Conservation (phyloP, 2,797 vertebrate genomes). For the Melanotaenia trifasciata region DNA sequence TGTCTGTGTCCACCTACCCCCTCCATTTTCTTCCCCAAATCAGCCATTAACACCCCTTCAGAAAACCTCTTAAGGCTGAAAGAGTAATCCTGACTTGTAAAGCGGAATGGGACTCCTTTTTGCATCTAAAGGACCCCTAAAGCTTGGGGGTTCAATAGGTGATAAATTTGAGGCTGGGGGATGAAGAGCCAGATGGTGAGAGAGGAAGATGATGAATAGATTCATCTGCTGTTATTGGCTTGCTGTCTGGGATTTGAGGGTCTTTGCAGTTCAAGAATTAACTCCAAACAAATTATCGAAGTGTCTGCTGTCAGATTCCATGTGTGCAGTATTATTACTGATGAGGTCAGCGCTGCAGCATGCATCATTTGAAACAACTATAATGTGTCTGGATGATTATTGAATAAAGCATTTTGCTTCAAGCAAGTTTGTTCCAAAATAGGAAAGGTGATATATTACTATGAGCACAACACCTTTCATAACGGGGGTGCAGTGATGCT, state of each 20-base stretch:
- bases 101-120: slow-evolving; percentile 54
- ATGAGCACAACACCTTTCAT: slow-evolving; percentile 1
- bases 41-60: slow-evolving; percentile 49
- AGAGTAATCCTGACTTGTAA: slow-evolving; percentile 51
- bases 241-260: background rate
- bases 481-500: slow-evolving; percentile 15
- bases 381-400: slow-evolving; percentile 9
- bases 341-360: background rate
- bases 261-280: slow-evolving; percentile 21
- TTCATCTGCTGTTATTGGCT: slow-evolving; percentile 48
- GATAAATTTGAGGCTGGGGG: slow-evolving; percentile 10
- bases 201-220: slow-evolving; percentile 38
- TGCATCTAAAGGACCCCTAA: slow-evolving; percentile 23
- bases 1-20: slow-evolving; percentile 28
- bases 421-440: slow-evolving; percentile 8
- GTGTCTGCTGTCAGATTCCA: slow-evolving; percentile 13
- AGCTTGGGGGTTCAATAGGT: slow-evolving; percentile 12
- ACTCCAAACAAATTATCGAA: slow-evolving; percentile 16
- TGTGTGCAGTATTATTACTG: background rate
- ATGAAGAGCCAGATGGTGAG: slow-evolving; percentile 23
- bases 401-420: slow-evolving; percentile 20
- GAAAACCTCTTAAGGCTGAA: slow-evolving; percentile 51
- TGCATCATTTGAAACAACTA: slow-evolving; percentile 22
- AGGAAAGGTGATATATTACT: slow-evolving; percentile 28
- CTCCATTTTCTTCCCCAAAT: slow-evolving; percentile 50